Conservation (phyloP, 2,888 invertebrate species). For the Schrankia costaestrigalis region DNA sequence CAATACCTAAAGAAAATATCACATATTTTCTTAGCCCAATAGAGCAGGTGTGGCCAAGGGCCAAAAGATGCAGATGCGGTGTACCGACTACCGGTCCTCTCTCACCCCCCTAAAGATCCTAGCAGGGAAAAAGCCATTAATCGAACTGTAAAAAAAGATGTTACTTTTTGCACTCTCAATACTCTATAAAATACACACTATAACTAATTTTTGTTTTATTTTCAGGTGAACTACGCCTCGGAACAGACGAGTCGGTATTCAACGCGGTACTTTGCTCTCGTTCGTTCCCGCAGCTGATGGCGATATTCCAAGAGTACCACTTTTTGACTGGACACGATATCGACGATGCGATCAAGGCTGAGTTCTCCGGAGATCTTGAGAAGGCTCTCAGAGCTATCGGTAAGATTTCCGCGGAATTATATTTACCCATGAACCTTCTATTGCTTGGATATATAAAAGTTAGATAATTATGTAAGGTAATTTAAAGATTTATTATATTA, state of each 20-base stretch:
- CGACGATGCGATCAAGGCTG: constrained; percentile 88
- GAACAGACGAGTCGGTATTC: constrained; percentile 93
- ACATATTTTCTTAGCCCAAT: too few species aligned
- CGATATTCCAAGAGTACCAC: constrained; percentile 86
- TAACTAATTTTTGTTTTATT: constrained; percentile 8
- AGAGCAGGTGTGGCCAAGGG: too few species aligned
- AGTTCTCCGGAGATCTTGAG: constrained; percentile 91
- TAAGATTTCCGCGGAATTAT: constrained; percentile 29
- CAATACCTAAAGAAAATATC: too few species aligned
- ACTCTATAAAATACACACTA: background rate
- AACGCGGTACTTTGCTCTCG: constrained; percentile 91
- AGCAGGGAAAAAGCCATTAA: too few species aligned
- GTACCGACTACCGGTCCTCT: too few species aligned
- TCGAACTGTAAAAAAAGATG: background rate
- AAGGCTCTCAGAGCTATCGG: constrained; percentile 89
- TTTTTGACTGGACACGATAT: constrained; percentile 89
- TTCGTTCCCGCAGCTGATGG: constrained; percentile 74
- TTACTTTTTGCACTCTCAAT: background rate
- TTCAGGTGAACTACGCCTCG: constrained; percentile 79
- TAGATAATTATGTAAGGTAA: too few species aligned
- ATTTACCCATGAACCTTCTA: background rate
- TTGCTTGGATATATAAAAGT: background rate
- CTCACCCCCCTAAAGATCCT: too few species aligned
- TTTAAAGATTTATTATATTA: too few species aligned
- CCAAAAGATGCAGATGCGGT: too few species aligned